Percentiles rank a stretch among this genome's conserved stretches.
These are phyloP conservation scores for Tychaedon coryphoeus DNA, from an alignment of 2,113 vertebrate species.

Conservation along the genomic window DNA sequence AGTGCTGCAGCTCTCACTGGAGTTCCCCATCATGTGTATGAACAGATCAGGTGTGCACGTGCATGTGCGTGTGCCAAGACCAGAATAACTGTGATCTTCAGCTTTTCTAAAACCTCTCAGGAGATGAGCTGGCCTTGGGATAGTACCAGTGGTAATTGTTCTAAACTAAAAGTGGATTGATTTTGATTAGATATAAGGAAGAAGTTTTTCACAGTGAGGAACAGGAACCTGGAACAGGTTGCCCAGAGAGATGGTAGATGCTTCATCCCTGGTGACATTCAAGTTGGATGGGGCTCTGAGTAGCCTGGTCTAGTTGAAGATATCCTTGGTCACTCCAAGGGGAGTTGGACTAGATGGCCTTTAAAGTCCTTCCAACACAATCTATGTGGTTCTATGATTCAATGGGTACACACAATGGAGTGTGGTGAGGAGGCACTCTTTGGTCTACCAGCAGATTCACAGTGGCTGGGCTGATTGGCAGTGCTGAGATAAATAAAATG, in stretches of 20 bases:
- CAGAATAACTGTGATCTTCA: background rate
- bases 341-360: background rate
- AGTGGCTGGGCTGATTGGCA: background rate
- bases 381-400: background rate
- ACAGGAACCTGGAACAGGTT: background rate
- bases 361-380: background rate
- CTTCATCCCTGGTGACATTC: background rate
- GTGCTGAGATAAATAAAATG: background rate
- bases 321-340: background rate
- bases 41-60: background rate
- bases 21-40: accelerated
- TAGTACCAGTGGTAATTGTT: background rate
- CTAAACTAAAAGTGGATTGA: background rate
- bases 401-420: accelerated
- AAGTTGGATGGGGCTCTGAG: background rate
- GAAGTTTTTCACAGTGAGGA: background rate
- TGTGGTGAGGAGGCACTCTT: background rate
- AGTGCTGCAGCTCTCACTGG: background rate
- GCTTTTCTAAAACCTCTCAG: background rate
- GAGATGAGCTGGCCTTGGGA: background rate
- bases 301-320: background rate
- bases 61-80: accelerated
- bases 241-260: background rate
- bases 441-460: background rate
- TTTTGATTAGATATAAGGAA: background rate